Base-by-base conservation (phyloP, 2,888 invertebrate genomes). In the Horisme vitalbata region DNA sequence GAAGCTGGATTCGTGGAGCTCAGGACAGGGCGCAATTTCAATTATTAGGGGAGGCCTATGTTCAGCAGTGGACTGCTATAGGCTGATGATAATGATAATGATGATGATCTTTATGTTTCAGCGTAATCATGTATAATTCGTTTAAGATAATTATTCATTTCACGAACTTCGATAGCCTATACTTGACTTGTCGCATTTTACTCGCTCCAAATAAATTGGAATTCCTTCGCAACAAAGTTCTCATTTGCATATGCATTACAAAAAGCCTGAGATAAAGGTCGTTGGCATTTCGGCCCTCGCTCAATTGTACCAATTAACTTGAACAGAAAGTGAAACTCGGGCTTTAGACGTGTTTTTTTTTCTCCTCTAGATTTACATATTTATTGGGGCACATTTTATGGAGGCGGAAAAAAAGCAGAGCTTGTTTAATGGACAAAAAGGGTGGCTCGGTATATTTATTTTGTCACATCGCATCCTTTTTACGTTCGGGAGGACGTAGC, bases 311-410 rank as follows among this genome's bases (percentile, higher is more conserved):
- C 83, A 88, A 87, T 86, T 83, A 86, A 83, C 61, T 70, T 65
- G 68, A 72, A 68, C 76, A 63, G 86, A 89, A 85, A 89, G 87
- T 86, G 88, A 89, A 88, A 88, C 87, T 75, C 74, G 61, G 65
- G 64, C 64, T 62, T 63, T 61, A 62, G 63, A 70, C 33, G 30
- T 12, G 59, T 70, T 71, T 79, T 82, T 81, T 52, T 83, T 82
- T n/a, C n/a, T 78, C 72, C 69, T 70, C 61, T 82, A 82, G 77
- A 88, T 89, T 89, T 88, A 88, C 89, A 89, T 89, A 89, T 89
- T 89, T 89, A 89, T 89, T 89, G 88, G 89, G 84, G 83, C 89
- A 83, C 84, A 85, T 85, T 89, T 89, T 89, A 89, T 86, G 85
- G 81, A 65, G 73, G 81, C 79, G 79, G 61, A 83, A 88, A 82